Evolutionary conservation across 2,888 invertebrate genomes (phyloP).

Genomic region (Ormyrus pomaceus): DNA sequence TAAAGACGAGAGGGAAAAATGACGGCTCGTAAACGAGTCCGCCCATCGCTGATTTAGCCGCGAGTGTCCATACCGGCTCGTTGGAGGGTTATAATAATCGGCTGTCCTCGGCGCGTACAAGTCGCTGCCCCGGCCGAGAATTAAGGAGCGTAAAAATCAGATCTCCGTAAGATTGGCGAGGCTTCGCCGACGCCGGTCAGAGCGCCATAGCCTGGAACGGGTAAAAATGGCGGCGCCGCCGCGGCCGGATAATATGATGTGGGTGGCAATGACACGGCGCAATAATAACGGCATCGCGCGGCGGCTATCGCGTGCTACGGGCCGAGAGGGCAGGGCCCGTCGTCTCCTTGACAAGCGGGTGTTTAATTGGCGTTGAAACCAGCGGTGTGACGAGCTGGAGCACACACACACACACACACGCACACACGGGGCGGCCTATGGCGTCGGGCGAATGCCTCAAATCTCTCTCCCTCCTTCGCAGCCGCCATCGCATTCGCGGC

Average conservation of each 20-base stretch:
- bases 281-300: slow-evolving; percentile 68
- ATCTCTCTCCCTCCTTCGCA: slow-evolving; percentile 54
- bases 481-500: slow-evolving; percentile 67
- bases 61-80: neutral
- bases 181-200: neutral
- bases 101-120: slow-evolving; percentile 1
- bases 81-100: neutral
- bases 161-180: slow-evolving; percentile 26
- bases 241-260: slow-evolving; percentile 55
- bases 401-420: too few relatives aligned
- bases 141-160: slow-evolving; percentile 37
- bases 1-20: slow-evolving; percentile 17
- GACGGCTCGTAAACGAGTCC: slow-evolving; percentile 19
- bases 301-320: slow-evolving; percentile 69
- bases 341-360: slow-evolving; percentile 75
- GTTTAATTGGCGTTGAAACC: slow-evolving; percentile 76
- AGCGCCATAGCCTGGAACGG: too few relatives aligned
- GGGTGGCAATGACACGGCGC: slow-evolving; percentile 69
- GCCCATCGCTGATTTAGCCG: slow-evolving; percentile 15
- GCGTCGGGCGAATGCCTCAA: slow-evolving; percentile 70
- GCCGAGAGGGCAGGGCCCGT: slow-evolving; percentile 69
- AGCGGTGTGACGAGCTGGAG: slow-evolving; percentile 74
- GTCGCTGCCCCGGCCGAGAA: neutral
- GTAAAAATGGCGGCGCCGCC: slow-evolving; percentile 3
- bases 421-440: slow-evolving; percentile 36